phyloP scores from a whole-genome alignment of 1,140 invertebrate genomes.

The Whitmania pigra region DNA sequence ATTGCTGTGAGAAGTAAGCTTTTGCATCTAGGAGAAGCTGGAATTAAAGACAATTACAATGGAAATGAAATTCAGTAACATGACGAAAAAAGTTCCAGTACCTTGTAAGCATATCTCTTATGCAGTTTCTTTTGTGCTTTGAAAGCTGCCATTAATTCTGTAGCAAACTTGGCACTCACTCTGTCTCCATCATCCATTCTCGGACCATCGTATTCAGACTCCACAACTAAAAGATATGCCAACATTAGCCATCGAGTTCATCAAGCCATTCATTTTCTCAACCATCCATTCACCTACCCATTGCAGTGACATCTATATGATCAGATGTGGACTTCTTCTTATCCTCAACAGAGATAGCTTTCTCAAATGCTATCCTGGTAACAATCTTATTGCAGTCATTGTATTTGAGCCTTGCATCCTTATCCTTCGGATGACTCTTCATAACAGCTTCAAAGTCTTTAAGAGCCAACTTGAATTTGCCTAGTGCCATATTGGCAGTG shows the following conservation, averaged over 20 bases:
- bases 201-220: slow-evolving; percentile 85
- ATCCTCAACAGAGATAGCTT: slow-evolving; percentile 87
- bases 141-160: slow-evolving; percentile 75
- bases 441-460: slow-evolving; percentile 89
- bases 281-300: slow-evolving; percentile 51
- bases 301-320: slow-evolving; percentile 70
- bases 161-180: slow-evolving; percentile 60
- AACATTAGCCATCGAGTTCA: background rate
- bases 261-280: too few relatives aligned
- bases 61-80: background rate
- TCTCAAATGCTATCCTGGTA: slow-evolving; percentile 83
- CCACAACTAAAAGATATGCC: slow-evolving; percentile 56
- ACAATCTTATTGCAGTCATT: slow-evolving; percentile 92
- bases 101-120: slow-evolving; percentile 92
- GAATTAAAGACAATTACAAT: background rate
- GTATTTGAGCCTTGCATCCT: slow-evolving; percentile 83
- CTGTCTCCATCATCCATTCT: slow-evolving; percentile 66
- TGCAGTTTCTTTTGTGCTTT: slow-evolving; percentile 85
- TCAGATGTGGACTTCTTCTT: slow-evolving; percentile 72
- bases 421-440: slow-evolving; percentile 78
- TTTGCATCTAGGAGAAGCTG: slow-evolving; percentile 21
- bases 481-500: slow-evolving; percentile 87
- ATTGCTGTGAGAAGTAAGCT: slow-evolving; percentile 19
- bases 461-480: slow-evolving; percentile 89
- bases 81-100: slow-evolving; percentile 34